Conservation (phyloP, 2,113 vertebrate species). For the Cheirogaleus medius region DNA sequence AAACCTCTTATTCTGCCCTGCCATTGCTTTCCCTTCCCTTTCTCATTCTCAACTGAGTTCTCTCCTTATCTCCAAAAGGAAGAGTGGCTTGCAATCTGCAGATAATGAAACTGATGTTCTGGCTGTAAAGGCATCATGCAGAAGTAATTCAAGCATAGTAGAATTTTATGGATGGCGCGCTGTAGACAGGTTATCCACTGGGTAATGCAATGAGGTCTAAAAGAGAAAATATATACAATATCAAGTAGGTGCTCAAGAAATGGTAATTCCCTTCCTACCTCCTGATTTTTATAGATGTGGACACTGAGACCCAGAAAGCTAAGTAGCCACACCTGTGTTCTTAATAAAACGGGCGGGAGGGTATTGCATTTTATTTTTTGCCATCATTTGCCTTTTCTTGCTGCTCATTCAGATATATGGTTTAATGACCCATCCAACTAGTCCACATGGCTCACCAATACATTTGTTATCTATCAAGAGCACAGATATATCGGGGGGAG, state of each 20-base stretch:
- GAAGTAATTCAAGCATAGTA: not conserved
- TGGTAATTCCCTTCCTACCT: not conserved
- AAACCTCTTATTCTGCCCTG: not conserved
- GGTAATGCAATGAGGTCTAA: not conserved
- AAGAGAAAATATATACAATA: not conserved
- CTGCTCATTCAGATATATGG: not conserved
- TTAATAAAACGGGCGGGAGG: not conserved
- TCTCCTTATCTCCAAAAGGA: not conserved
- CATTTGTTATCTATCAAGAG: not conserved
- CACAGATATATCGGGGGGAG: too few species aligned
- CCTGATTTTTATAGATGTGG: not conserved
- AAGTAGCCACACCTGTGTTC: not conserved
- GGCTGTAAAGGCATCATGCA: not conserved
- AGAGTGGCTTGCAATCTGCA: not conserved
- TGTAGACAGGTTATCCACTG: not conserved
- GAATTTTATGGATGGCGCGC: not conserved
- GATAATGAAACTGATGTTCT: not conserved
- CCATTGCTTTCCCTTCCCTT: not conserved
- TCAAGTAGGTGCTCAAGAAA: not conserved
- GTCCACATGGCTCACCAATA: not conserved
- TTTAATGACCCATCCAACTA: not conserved
- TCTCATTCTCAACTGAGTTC: not conserved
- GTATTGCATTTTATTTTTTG: not conserved
- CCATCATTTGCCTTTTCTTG: not conserved
- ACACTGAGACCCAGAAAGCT: not conserved